Evolutionary conservation across 53 echinoderm and acorn worm genomes (phyloP).

Genomic region (Luidia sarsii): DNA sequence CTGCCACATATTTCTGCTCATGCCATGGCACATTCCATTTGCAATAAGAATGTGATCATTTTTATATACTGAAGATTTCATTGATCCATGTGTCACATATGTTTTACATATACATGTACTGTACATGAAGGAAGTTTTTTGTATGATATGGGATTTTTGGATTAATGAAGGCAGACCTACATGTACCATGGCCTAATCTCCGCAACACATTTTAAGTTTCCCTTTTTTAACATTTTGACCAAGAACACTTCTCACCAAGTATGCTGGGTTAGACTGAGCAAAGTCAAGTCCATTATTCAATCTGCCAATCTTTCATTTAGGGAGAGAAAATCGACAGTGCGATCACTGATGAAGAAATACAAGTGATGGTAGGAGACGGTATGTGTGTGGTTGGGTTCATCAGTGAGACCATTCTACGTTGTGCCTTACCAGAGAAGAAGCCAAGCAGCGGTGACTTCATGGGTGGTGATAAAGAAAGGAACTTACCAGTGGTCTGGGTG

Average conservation of each 20-base stretch:
- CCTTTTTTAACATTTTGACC: too few relatives aligned
- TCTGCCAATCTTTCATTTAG: neutral
- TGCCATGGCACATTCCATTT: constrained; percentile 1
- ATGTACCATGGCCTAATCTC: too few relatives aligned
- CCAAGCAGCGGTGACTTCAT: constrained; percentile 13
- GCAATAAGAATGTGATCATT: neutral
- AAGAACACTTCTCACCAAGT: too few relatives aligned
- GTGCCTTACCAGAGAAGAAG: constrained; percentile 21
- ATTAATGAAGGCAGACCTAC: too few relatives aligned
- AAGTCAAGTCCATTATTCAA: neutral
- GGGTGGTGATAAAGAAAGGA: neutral
- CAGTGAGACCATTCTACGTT: neutral
- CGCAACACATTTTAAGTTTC: too few relatives aligned
- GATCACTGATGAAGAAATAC: constrained; percentile 1
- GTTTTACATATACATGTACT: too few relatives aligned
- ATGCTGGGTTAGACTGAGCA: too few relatives aligned
- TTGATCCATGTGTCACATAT: neutral
- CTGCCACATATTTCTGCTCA: too few relatives aligned
- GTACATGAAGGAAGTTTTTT: too few relatives aligned
- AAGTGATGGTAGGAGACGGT: constrained; percentile 1
- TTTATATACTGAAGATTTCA: neutral
- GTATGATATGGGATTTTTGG: too few relatives aligned
- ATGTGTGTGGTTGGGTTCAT: constrained; percentile 31
- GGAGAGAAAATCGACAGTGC: constrained; percentile 12
- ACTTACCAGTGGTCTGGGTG: constrained; percentile 28